Base-by-base conservation (phyloP, 2,113 vertebrate genomes). In the Andinoacara biseriatus region DNA sequence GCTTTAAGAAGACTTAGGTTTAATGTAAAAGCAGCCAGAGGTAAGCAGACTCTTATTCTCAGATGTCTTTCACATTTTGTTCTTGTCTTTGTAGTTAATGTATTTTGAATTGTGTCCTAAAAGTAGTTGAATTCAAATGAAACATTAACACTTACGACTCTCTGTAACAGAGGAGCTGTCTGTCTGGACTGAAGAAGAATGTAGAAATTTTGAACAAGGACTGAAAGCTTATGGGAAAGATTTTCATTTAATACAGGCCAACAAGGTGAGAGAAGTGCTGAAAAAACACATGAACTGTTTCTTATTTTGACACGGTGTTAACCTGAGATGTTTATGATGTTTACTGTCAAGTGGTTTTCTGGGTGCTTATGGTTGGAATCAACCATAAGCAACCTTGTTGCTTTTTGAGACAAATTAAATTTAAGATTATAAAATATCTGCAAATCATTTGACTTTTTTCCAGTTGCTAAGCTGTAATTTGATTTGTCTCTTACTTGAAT, bases 131-230 rank as follows among this genome's bases (percentile, higher is more conserved):
- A 54, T 72, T 72, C 67, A 72, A 29, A 20, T 65, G 29, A 8
- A 22, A 58, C 11, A 43, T 58, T 77, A 89, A 93, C 63, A 10
- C 14, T 26, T 7, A 1, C 76, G 26, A 72, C 20, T 76, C 67
- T 80, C 31, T 87, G 75, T 78, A 69, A 91, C 90, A 99, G 98
- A 99, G 93, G 98, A 99, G 81, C 94, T 99, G 7, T 98, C 97
- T 77, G 95, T 98, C 62, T 99, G 98, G 98, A 99, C 97, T 40
- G 97, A 99, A 83, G 98, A 99, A 90, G 98, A 99, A 87, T 98
- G 97, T 93, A 96, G 97, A 93, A 97, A 98, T 92, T 99, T 99
- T 95, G 98, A 99, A 65, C 97, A 98, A 95, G 98, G 97, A 56
- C 94, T 99, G 78, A 98, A 98, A 92, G 96, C 96, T 80, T 99